Conservation (phyloP, 2,113 vertebrate species). For the Lophura nycthemera region DNA sequence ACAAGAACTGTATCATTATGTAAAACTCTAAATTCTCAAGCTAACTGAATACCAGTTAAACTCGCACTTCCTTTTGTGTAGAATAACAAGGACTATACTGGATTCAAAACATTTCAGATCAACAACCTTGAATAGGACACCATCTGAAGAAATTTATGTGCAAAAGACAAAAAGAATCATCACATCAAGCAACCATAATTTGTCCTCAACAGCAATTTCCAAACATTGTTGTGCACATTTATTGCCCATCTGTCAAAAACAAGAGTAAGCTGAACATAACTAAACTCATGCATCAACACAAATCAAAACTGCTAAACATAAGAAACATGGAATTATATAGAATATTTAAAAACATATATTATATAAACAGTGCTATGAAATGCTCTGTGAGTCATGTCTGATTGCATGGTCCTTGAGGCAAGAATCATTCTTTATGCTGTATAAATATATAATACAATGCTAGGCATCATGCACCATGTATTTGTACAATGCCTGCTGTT, state of each 20-base stretch:
- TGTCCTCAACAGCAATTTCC: not conserved
- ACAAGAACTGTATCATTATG: not conserved
- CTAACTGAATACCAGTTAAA: not conserved
- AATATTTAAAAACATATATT: not conserved
- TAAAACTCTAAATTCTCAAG: not conserved
- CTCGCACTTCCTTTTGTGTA: not conserved
- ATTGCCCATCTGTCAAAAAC: not conserved
- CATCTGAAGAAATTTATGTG: not conserved
- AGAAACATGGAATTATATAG: not conserved
- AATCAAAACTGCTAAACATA: not conserved
- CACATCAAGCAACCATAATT: not conserved
- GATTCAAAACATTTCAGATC: not conserved
- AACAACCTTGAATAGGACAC: not conserved
- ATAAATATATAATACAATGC: not conserved
- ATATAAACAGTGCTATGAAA: not conserved
- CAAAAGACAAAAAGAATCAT: not conserved
- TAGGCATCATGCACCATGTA: accelerated
- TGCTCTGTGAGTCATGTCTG: not conserved
- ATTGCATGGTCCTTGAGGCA: not conserved
- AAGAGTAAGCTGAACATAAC: not conserved
- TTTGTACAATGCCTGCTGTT: not conserved
- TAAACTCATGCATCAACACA: not conserved
- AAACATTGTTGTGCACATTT: not conserved
- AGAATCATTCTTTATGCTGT: not conserved
- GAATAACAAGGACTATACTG: not conserved